phyloP scores from a whole-genome alignment of 2,113 vertebrate species.

The Cyphomyrus plagiostoma region DNA sequence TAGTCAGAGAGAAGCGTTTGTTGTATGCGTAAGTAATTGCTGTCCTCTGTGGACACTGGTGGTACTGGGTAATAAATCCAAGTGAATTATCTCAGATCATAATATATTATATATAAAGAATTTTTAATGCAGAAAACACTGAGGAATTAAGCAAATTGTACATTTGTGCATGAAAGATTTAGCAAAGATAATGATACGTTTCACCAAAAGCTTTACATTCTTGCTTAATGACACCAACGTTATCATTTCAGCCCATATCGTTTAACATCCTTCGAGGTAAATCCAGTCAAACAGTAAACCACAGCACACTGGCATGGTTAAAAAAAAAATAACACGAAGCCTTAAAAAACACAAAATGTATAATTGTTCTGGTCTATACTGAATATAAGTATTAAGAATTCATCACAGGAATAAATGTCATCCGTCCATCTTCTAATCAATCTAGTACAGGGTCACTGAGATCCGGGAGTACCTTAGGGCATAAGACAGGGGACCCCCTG shows the following conservation, averaged over 20 bases:
- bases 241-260: background rate
- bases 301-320: background rate
- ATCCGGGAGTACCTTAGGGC: too few relatives aligned
- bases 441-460: too few relatives aligned
- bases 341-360: background rate
- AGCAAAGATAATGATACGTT: background rate
- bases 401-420: too few relatives aligned
- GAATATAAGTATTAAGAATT: background rate
- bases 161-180: background rate
- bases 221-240: background rate
- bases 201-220: background rate
- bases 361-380: background rate
- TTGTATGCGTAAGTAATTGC: background rate
- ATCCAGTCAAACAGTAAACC: background rate
- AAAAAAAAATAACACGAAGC: background rate
- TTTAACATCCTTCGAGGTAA: background rate
- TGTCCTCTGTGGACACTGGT: background rate
- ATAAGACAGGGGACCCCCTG: too few relatives aligned
- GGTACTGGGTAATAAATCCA: background rate
- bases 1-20: background rate
- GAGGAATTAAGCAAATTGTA: background rate
- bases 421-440: too few relatives aligned
- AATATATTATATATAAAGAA: background rate
- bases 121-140: background rate
- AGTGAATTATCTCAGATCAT: background rate